Evolutionary conservation across 2,113 vertebrate genomes (phyloP).

Genomic region (Ahaetulla prasina): DNA sequence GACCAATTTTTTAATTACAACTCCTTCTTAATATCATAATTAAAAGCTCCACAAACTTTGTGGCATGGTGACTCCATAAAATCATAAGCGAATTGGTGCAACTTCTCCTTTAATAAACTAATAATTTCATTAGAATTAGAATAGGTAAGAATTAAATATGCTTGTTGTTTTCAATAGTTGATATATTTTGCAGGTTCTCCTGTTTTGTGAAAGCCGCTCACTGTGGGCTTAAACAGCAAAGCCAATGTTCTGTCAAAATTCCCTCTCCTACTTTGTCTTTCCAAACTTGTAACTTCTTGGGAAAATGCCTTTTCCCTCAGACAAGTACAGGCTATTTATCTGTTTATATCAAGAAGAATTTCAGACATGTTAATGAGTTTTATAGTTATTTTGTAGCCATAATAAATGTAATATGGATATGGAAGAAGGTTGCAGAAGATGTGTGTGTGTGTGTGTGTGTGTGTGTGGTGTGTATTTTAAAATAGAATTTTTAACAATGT

Average conservation of each 20-base stretch:
- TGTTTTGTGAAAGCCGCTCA: background rate
- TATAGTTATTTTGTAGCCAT: background rate
- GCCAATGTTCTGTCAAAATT: background rate
- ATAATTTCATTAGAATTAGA: background rate
- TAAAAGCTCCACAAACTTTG: background rate
- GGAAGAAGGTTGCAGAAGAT: background rate
- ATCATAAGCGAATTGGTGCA: background rate
- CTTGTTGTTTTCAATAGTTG: background rate
- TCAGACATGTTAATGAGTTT: background rate
- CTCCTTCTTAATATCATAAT: background rate
- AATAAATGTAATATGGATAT: background rate
- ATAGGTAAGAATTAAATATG: background rate
- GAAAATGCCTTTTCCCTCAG: background rate
- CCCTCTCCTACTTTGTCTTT: background rate
- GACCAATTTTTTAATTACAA: background rate
- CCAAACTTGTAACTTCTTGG: background rate
- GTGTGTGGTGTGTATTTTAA: background rate
- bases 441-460: background rate
- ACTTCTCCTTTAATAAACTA: background rate
- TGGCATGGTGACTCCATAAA: background rate
- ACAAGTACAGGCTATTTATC: background rate
- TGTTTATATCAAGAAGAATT: background rate
- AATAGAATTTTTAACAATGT: background rate
- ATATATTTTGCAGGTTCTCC: background rate
- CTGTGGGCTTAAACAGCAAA: background rate